A percentile compares a stretch with the other conserved stretches of the same genome.
These are phyloP conservation scores for Leuciscus waleckii DNA, from an alignment of 2,797 vertebrate species.

Conservation along the genomic window DNA sequence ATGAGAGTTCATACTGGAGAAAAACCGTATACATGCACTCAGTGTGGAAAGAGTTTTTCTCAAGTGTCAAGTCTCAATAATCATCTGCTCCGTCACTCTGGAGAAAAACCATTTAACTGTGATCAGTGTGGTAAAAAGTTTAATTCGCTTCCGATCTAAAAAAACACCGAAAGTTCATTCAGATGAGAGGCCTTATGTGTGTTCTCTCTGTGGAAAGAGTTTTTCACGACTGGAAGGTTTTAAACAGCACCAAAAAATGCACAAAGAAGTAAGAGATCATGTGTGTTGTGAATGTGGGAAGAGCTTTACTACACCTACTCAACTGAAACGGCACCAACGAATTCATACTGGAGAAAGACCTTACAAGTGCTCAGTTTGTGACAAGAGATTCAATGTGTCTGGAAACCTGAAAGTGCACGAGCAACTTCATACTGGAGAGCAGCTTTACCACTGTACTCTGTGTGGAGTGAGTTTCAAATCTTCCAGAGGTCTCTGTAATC, in stretches of 20 bases:
- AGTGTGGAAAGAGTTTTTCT: not conserved
- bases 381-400: constrained; percentile 7
- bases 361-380: not conserved
- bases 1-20: not conserved
- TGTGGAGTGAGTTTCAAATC: constrained; percentile 19
- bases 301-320: not conserved
- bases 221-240: not conserved
- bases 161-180: not conserved
- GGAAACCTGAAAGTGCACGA: not conserved
- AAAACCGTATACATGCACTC: not conserved
- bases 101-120: not conserved
- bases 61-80: not conserved
- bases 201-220: not conserved
- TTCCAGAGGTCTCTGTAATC: not conserved
- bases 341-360: not conserved
- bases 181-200: not conserved
- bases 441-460: not conserved
- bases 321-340: not conserved
- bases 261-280: not conserved
- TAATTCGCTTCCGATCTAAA: not conserved
- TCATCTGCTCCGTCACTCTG: not conserved
- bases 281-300: not conserved
- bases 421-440: constrained; percentile 3
- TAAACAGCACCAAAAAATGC: not conserved
- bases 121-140: not conserved